Evolutionary conservation across 2,113 vertebrate genomes (phyloP).

Genomic region (Myotis davidii): DNA sequence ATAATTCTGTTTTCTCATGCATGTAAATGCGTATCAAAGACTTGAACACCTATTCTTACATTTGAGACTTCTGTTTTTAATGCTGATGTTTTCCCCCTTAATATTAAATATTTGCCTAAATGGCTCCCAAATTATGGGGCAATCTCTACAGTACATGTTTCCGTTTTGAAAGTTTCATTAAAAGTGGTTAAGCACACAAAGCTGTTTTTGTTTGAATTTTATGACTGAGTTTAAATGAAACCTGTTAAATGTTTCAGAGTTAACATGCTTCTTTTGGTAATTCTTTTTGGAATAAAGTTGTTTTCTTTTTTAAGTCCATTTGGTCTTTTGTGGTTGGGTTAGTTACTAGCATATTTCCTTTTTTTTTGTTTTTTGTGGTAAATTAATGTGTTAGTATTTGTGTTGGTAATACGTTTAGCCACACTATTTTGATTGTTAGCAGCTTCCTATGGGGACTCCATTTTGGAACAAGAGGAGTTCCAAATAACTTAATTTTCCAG

Average conservation of each 20-base stretch:
- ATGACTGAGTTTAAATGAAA: conserved; percentile 80
- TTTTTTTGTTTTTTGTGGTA: background rate
- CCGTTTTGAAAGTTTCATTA: conserved; percentile 23
- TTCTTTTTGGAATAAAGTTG: conserved; percentile 81
- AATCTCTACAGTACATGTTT: conserved; percentile 22
- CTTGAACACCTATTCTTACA: conserved; percentile 23
- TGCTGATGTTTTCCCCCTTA: conserved; percentile 39
- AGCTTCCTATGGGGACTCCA: background rate
- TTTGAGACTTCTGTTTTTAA: conserved; percentile 34
- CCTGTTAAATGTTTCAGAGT: conserved; percentile 76
- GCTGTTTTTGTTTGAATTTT: conserved; percentile 68
- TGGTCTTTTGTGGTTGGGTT: conserved; percentile 14
- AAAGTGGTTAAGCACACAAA: conserved; percentile 65
- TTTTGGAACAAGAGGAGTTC: background rate
- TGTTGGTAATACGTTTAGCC: background rate
- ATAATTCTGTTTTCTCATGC: background rate
- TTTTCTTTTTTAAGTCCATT: conserved; percentile 17
- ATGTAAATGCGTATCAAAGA: conserved; percentile 52
- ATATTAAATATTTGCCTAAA: conserved; percentile 49
- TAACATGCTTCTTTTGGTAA: conserved; percentile 74
- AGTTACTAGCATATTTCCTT: background rate
- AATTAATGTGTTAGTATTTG: background rate
- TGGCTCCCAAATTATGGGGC: conserved; percentile 22
- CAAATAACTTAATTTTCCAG: background rate
- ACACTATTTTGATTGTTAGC: background rate